A percentile compares a stretch with the other conserved stretches of the same genome.
phyloP scores from a whole-genome alignment of 2,797 vertebrate genomes.

The Danio kyathit region DNA sequence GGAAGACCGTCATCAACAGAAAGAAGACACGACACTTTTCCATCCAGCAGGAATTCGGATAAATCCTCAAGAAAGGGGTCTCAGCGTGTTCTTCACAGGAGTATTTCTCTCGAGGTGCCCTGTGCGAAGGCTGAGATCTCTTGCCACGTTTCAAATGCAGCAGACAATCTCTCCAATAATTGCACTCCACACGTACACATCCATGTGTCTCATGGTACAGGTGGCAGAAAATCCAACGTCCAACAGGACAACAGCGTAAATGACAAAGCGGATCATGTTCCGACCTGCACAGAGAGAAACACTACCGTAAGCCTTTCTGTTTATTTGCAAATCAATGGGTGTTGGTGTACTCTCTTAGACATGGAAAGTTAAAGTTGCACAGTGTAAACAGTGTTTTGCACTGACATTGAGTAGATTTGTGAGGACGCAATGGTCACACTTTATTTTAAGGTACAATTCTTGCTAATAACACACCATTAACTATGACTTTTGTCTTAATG shows the following conservation, averaged over 20 bases:
- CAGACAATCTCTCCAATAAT: conserved; percentile 76
- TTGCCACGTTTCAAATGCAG: conserved; percentile 87
- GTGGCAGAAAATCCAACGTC: conserved; percentile 73
- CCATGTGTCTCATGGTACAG: conserved; percentile 86
- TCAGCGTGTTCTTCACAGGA: conserved; percentile 87
- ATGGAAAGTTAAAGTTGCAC: not conserved
- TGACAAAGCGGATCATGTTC: conserved; percentile 71
- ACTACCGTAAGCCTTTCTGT: conserved; percentile 84
- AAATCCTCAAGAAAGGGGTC: conserved; percentile 69
- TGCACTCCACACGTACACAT: conserved; percentile 90
- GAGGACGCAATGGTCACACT: not conserved
- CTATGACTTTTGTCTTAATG: too few species aligned
- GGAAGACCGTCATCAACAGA: conserved; percentile 55
- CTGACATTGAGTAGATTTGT: not conserved
- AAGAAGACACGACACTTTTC: conserved; percentile 52
- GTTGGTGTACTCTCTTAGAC: not conserved
- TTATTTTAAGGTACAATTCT: too few species aligned
- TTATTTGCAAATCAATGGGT: not conserved
- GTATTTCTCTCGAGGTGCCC: conserved; percentile 90
- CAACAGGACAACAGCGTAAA: conserved; percentile 72
- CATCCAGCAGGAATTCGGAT: conserved; percentile 27
- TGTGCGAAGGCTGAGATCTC: conserved; percentile 83
- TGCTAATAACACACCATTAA: too few species aligned
- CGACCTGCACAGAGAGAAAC: conserved; percentile 70
- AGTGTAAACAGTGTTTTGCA: not conserved